Evolutionary conservation across 2,888 invertebrate genomes (phyloP).

Genomic region (Chymomyza fuscimana): DNA sequence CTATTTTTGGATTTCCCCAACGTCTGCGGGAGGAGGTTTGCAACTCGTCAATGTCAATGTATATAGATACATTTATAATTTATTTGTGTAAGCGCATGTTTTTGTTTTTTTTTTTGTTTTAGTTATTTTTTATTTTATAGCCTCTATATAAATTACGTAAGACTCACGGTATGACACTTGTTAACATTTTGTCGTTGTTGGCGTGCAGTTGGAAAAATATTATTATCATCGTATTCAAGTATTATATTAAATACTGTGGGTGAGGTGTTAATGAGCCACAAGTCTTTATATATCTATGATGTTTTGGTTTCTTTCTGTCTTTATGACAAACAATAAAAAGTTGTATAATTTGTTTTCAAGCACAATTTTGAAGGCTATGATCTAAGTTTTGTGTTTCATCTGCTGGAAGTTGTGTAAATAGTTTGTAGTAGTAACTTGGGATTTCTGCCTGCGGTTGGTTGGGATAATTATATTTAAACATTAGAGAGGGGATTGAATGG

Average conservation of each 20-base stretch:
- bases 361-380: constrained; percentile 43
- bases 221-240: constrained; percentile 22
- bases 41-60: not conserved
- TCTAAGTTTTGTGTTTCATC: constrained; percentile 1
- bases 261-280: constrained; percentile 55
- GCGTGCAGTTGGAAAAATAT: not conserved
- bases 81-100: not conserved
- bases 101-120: not conserved
- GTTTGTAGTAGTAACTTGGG: not conserved
- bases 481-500: not conserved
- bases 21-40: constrained; percentile 21
- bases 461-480: not conserved
- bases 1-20: constrained; percentile 43
- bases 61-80: constrained; percentile 2
- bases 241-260: constrained; percentile 40
- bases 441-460: not conserved
- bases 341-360: constrained; percentile 48
- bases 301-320: not conserved
- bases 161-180: constrained; percentile 29
- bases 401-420: not conserved
- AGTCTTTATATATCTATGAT: constrained; percentile 16
- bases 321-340: constrained; percentile 39
- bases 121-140: not conserved
- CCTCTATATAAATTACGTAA: constrained; percentile 32
- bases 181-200: constrained; percentile 50